Evolutionary conservation across 1,140 invertebrate genomes (phyloP).

Genomic region (Calliphora vicina): DNA sequence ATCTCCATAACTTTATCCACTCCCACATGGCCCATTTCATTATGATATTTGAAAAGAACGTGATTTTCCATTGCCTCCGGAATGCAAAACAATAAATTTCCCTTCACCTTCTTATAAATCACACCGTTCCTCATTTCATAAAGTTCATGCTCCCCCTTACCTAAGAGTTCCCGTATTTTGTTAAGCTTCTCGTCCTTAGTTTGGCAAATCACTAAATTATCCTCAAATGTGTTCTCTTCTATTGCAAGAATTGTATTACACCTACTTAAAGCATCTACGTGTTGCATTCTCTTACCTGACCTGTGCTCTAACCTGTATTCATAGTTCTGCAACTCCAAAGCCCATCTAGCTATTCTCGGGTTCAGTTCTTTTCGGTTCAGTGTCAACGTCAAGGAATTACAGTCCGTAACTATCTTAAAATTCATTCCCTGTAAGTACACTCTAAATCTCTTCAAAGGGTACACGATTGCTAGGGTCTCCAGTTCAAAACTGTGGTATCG

Average conservation of each 20-base stretch:
- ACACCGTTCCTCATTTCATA: constrained; percentile 46
- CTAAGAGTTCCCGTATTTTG: constrained; percentile 42
- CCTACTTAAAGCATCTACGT: constrained; percentile 48
- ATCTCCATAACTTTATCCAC: constrained; percentile 58
- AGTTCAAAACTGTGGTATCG: constrained; percentile 58
- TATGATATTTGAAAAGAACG: constrained; percentile 53
- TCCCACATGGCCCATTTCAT: constrained; percentile 57
- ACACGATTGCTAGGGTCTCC: constrained; percentile 52
- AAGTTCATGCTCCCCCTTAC: constrained; percentile 40
- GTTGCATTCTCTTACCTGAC: constrained; percentile 53
- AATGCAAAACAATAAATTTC: constrained; percentile 46
- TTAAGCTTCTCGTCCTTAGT: constrained; percentile 57
- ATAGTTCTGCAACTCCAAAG: constrained; percentile 51
- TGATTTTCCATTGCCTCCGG: constrained; percentile 49
- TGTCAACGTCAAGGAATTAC: constrained; percentile 57
- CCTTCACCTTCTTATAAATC: constrained; percentile 44
- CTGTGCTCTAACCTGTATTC: constrained; percentile 51
- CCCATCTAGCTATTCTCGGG: constrained; percentile 57
- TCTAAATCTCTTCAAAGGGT: constrained; percentile 50
- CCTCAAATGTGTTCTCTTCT: constrained; percentile 25
- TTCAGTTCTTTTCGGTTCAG: constrained; percentile 59
- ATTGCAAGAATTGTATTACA: background rate
- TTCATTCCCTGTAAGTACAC: constrained; percentile 63
- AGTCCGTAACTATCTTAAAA: constrained; percentile 64
- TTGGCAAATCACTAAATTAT: constrained; percentile 47